These are phyloP conservation scores for Meloidogyne exigua DNA, from an alignment of 1,140 invertebrate species.

Conservation along the genomic window DNA sequence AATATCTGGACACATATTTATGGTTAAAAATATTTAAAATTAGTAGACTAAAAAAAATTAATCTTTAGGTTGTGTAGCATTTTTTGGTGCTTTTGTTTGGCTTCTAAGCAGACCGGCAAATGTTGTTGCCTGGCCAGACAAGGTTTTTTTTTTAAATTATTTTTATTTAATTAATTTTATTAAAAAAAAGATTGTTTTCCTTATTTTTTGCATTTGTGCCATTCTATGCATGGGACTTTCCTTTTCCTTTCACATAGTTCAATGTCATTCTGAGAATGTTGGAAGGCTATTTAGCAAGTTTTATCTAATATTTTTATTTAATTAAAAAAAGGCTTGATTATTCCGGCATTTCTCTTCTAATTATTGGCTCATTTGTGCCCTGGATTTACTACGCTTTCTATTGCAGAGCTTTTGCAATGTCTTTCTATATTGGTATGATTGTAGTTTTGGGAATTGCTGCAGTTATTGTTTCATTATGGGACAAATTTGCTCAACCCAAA, in stretches of 20 bases:
- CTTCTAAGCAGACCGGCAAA: constrained; percentile 75
- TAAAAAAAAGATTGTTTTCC: too few species aligned
- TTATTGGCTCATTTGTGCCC: constrained; percentile 97
- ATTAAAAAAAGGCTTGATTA: constrained; percentile 86
- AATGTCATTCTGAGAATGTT: constrained; percentile 91
- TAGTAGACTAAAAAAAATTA: not conserved
- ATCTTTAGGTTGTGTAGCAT: constrained; percentile 73
- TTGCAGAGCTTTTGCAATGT: constrained; percentile 66
- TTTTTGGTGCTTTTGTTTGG: constrained; percentile 78
- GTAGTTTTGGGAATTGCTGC: constrained; percentile 85
- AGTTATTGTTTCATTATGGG: constrained; percentile 94
- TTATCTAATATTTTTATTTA: too few species aligned
- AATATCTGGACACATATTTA: constrained; percentile 96
- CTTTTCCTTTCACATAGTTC: constrained; percentile 94
- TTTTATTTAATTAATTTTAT: too few species aligned
- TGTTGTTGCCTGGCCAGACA: constrained; percentile 53
- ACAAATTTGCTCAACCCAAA: constrained; percentile 88
- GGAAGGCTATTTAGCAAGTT: constrained; percentile 92
- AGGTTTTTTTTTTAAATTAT: constrained; percentile 42
- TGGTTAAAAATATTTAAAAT: constrained; percentile 58
- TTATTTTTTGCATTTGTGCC: constrained; percentile 38
- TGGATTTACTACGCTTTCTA: constrained; percentile 99
- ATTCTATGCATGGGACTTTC: constrained; percentile 80
- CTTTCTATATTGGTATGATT: constrained; percentile 70
- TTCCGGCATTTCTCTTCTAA: constrained; percentile 93